Evolutionary conservation across 2,888 invertebrate species (phyloP), one percentile per base, ranked within the genome.

Genomic region (Nemoura dubitans): DNA sequence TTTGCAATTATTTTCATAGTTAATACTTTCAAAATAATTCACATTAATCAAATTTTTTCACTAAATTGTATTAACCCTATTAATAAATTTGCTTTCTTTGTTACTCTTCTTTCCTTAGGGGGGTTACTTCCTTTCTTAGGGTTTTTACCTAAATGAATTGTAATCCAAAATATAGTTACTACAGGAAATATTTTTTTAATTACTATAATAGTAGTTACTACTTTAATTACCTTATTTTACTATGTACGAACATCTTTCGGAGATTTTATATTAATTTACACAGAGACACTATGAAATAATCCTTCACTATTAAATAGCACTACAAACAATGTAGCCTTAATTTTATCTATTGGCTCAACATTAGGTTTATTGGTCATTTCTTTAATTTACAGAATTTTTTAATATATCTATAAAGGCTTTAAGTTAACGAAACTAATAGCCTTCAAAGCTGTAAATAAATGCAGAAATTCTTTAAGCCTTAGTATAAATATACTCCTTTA

Each of bases 371-470:
- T 88, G 76, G 88, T 88, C 82, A 87, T 85, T 85, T 86, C 83
- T 36, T 88, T 85, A 86, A 87, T 27, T 81, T 76, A 30, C 21
- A 14, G 25, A 26, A 78, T 59, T 59, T 86, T 82, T 83, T 85
- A 80, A 21, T 87, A 87, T n/a, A n/a, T n/a, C n/a, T n/a, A n/a
- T n/a, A 92, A 93, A 93, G 92, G 92, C 92, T 93, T 93, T 93
- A 93, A 93, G 93, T 93, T 93, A 93, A 93, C 88, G 87, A 94
- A 94, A 94, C 93, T 93, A 26, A 92, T 92, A 94, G 91, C 93
- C 93, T 94, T 94, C 93, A 94, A 94, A 94, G 93, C 92, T 94
- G 91, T 92, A 90, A 92, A 93, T 93, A 94, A 92, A 92, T 91
- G 91, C 87, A 90, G 90, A 89, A 90, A 93, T 29, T 30, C 82